Evolutionary conservation across 2,888 invertebrate genomes (phyloP), one percentile per base, ranked within the genome.

Genomic region (Oxyteleia sp.): DNA sequence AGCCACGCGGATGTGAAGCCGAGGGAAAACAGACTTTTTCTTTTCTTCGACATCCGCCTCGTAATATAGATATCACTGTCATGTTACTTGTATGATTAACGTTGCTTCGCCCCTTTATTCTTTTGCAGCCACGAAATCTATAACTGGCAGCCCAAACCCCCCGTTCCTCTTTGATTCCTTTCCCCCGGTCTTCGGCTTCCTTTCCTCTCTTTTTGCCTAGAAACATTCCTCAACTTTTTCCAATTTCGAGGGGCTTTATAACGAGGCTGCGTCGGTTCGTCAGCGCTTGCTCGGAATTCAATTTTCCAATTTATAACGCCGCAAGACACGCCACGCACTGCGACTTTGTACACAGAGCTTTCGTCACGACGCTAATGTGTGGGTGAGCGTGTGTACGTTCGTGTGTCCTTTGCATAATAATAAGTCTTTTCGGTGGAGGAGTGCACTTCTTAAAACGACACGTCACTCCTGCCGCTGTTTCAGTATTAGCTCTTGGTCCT

Each of bases 41-140:
- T 47, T 63, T 49, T 53, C 64, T 38, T 43, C 69, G 23, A 26
- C 64, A 43, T 74, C 51, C 51, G 49, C 32, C 43, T 16, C 41
- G 71, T 72, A 72, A 72, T 55, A 66, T 71, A 61, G 76, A 82
- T 71, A 76, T 71, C 75, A 82, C 64, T 76, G 82, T 71, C 82
- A 64, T 82, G 76, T 82, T 82, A 82, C 64, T 69, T 82, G 82
- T 82, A 82, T 71, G 76, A 76, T 82, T 76, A 76, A 76, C 69
- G 69, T 76, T 61, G 57, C 71, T 66, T 26, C 18, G 63, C 41
- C 13, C 76, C 47, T 63, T 63, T 71, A 75, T 79, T 47, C 66
- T 43, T 59, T 38, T 16, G 69, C 53, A 45, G 63, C 61, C 26
- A 4, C 47, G 23, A 61, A 61, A 61, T 69, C 68, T 69, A 61